Evolutionary conservation across 2,113 vertebrate genomes (phyloP).

Genomic region (Odocoileus hemionus): DNA sequence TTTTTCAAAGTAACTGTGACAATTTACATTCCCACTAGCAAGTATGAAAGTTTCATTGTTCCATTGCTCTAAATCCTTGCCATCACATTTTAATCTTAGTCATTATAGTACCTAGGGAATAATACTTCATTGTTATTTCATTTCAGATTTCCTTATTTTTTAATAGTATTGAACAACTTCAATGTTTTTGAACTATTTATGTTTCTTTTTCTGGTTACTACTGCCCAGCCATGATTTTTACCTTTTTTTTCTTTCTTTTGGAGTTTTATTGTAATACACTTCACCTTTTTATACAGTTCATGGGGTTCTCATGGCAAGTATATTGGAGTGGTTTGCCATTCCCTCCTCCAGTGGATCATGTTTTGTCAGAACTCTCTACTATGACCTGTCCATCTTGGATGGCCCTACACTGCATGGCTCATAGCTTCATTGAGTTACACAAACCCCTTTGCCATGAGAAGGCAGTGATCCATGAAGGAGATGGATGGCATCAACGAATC

Average conservation of each 20-base stretch:
- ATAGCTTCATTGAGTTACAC: neutral
- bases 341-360: neutral
- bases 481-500: neutral
- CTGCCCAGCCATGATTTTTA: neutral
- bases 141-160: neutral
- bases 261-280: neutral
- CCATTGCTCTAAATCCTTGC: neutral
- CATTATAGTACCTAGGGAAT: neutral
- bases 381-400: neutral
- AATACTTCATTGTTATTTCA: neutral
- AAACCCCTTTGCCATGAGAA: neutral
- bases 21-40: neutral
- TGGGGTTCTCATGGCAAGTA: neutral
- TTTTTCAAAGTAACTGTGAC: neutral
- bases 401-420: neutral
- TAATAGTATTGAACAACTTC: neutral
- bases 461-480: neutral
- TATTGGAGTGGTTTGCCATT: neutral
- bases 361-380: neutral
- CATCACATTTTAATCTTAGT: neutral
- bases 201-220: neutral
- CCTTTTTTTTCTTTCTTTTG: neutral
- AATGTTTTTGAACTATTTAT: neutral
- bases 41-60: neutral
- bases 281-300: neutral